phyloP scores from a whole-genome alignment of 1,140 invertebrate genomes.

The Helicoverpa armigera region DNA sequence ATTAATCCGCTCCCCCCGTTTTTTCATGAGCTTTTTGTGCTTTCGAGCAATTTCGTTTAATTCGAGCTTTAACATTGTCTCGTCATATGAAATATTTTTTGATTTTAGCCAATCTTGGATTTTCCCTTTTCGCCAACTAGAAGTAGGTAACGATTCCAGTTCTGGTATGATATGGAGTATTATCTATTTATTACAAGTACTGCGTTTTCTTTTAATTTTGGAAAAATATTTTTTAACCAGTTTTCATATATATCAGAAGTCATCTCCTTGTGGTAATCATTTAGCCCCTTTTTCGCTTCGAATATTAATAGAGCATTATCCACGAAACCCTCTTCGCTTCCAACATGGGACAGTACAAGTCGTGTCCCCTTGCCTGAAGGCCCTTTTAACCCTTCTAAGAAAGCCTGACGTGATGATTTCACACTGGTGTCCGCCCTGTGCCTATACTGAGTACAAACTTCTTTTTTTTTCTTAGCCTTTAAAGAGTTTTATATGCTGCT shows the following conservation, averaged over 20 bases:
- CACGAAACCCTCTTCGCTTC: background rate
- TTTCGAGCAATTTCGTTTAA: too few relatives aligned
- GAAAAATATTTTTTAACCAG: constrained; percentile 42
- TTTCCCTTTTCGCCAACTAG: too few relatives aligned
- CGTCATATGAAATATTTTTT: too few relatives aligned
- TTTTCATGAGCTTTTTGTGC: too few relatives aligned
- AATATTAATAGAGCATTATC: constrained; percentile 60
- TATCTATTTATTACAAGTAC: too few relatives aligned
- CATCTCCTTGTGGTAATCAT: constrained; percentile 57
- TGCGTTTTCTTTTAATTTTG: too few relatives aligned
- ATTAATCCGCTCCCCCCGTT: too few relatives aligned
- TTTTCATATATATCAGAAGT: constrained; percentile 52
- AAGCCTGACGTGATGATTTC: constrained; percentile 53
- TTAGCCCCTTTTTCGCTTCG: constrained; percentile 53
- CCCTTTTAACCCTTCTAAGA: constrained; percentile 65
- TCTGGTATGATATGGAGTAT: too few relatives aligned
- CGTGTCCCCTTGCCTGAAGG: constrained; percentile 65
- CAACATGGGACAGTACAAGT: constrained; percentile 66
- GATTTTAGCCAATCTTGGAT: too few relatives aligned
- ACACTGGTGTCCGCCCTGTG: constrained; percentile 51
- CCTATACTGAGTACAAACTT: constrained; percentile 34
- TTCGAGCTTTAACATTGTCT: too few relatives aligned
- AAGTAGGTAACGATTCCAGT: too few relatives aligned
- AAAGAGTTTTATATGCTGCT: background rate
- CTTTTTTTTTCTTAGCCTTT: too few relatives aligned